Evolutionary conservation across 2,888 invertebrate genomes (phyloP).

Genomic region (Baccha elongata): DNA sequence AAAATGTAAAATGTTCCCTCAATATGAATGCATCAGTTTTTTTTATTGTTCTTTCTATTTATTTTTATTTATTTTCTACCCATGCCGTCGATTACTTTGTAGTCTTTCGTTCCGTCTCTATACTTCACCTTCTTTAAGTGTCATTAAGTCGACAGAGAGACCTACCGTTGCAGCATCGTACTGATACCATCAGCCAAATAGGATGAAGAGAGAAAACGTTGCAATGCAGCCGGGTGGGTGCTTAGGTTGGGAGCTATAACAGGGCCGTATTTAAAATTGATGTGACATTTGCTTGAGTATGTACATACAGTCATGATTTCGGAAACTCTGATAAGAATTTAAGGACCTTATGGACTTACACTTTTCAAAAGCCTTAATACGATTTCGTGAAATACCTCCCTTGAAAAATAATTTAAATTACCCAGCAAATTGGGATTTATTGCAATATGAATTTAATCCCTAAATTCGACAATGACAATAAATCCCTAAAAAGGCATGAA

Average conservation of each 20-base stretch:
- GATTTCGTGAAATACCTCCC: no score
- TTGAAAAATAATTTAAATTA: no score
- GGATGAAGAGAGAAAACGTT: constrained; percentile 30
- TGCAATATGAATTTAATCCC: no score
- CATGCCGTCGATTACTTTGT: constrained; percentile 56
- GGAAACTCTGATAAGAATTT: no score
- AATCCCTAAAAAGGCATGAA: no score
- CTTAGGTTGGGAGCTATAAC: neutral
- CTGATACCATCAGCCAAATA: constrained; percentile 27
- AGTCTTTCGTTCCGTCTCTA: constrained; percentile 55
- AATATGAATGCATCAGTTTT: constrained; percentile 27
- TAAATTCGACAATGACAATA: no score
- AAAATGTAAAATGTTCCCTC: constrained; percentile 63
- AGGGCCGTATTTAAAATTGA: constrained; percentile 6
- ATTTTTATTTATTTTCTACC: constrained; percentile 49
- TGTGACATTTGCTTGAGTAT: no score
- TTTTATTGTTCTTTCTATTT: constrained; percentile 25
- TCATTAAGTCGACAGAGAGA: constrained; percentile 59
- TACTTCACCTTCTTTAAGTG: constrained; percentile 65
- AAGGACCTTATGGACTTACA: no score
- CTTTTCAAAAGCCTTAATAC: no score
- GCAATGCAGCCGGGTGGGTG: constrained; percentile 25
- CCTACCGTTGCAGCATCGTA: constrained; percentile 16
- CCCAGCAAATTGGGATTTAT: no score
- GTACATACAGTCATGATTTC: no score